phyloP scores from a whole-genome alignment of 2,797 vertebrate species.

The Brotula barbata region DNA sequence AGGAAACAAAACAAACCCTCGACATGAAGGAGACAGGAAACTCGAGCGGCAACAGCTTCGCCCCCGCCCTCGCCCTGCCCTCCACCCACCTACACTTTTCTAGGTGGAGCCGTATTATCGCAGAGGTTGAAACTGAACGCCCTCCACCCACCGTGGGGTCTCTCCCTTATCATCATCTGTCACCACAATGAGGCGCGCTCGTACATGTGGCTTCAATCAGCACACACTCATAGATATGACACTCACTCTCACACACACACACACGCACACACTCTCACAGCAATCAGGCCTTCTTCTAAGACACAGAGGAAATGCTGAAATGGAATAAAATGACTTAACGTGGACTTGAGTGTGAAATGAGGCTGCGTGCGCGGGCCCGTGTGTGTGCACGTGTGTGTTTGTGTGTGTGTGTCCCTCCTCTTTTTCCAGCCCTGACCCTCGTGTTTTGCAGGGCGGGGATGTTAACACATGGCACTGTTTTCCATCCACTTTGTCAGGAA shows the following conservation, averaged over 20 bases:
- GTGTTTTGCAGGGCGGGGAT: constrained; percentile 88
- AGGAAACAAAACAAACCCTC: constrained; percentile 33
- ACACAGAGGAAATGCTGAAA: constrained; percentile 5
- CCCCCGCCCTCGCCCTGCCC: constrained; percentile 46
- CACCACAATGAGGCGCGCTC: constrained; percentile 33
- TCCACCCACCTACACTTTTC: constrained; percentile 57
- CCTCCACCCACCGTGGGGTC: constrained; percentile 61
- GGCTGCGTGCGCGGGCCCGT: neutral
- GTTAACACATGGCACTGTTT: constrained; percentile 94
- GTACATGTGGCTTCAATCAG: constrained; percentile 32
- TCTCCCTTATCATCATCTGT: constrained; percentile 42
- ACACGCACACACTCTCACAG: too few relatives aligned
- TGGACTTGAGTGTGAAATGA: neutral
- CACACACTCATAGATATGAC: constrained; percentile 7
- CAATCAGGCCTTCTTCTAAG: constrained; percentile 26
- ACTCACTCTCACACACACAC: too few relatives aligned
- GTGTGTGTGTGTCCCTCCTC: constrained; percentile 24
- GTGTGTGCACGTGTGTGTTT: neutral
- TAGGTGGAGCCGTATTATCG: constrained; percentile 55
- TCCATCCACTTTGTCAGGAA: constrained; percentile 94
- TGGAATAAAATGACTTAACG: neutral
- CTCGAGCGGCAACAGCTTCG: constrained; percentile 32
- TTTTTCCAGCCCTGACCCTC: constrained; percentile 69
- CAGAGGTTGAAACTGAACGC: constrained; percentile 45
- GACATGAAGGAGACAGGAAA: constrained; percentile 70